Base-by-base conservation (phyloP, 1,140 invertebrate species). In the Papilio xuthus region DNA sequence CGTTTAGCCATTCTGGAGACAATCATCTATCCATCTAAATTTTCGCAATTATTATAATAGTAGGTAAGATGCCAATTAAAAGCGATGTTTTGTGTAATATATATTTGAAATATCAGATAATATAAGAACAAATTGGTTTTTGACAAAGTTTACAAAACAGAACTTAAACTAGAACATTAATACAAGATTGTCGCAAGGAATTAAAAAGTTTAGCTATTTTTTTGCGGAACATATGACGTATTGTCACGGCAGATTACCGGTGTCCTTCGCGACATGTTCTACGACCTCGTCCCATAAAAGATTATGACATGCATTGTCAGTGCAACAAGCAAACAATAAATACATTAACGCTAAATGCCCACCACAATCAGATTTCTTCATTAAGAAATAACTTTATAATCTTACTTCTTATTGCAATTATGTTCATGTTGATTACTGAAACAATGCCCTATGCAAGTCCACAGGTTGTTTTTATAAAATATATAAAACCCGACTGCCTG, bases 301-400 rank as follows among this genome's bases (percentile, higher is more conserved):
- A 60, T 60, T 26, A 60, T 60, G 56, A 56, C 53, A 56, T 56
- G 20, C 23, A 60, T 60, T 60, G 56, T 60, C 26, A 60, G 10
- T 60, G 56, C 9, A 10, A 60, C 20, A 26, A 63, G 13, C 23
- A 28, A 63, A 63, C 60, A 63, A 63, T 63, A 63, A 63, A 28
- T 63, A 63, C 26, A 63, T 63, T 63, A 63, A 32, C 23, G 23
- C 4, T 18, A 63, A 26, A 63, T 26, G 26, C 26, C 26, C 26
- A 63, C 60, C 12, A 63, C 60, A 63, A 28, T 63, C 23, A 4
- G 60, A 63, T 63, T 23, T 4, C 60, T 60, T 60, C 56, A 63
- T 63, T 63, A 63, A 8, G 12, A 23, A 28, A 28, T 63, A 28
- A 63, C 26, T 26, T 28, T 28, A 63, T 63, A 63, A 63, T 63